These are phyloP conservation scores for Heliornis fulica DNA, from an alignment of 2,113 vertebrate genomes.

Conservation along the genomic window DNA sequence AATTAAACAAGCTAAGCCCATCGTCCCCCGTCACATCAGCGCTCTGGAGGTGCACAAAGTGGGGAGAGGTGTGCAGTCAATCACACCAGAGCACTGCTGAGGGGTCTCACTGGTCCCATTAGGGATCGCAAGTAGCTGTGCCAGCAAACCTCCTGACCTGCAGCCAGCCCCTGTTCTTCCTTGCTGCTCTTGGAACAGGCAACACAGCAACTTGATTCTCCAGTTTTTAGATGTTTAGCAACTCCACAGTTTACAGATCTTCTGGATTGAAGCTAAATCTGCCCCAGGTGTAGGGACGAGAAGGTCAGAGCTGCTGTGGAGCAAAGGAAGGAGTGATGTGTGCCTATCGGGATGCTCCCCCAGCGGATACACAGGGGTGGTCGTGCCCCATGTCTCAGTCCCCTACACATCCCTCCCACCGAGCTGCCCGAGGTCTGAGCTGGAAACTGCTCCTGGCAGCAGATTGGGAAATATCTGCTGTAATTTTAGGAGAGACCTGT, in stretches of 20 bases:
- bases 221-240: background rate
- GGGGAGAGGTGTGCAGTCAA: background rate
- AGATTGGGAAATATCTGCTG: background rate
- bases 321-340: background rate
- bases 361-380: background rate
- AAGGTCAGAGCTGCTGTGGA: background rate
- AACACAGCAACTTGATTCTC: background rate
- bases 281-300: background rate
- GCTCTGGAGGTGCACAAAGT: background rate
- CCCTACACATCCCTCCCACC: background rate
- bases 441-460: background rate
- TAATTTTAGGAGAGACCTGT: background rate
- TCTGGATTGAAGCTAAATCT: background rate
- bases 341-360: background rate
- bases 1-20: background rate
- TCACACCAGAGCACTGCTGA: background rate
- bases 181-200: background rate
- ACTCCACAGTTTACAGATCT: background rate
- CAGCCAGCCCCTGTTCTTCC: background rate
- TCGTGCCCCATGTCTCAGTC: background rate
- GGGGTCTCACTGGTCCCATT: background rate
- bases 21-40: background rate
- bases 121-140: background rate
- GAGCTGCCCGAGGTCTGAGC: background rate
- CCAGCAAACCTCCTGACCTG: background rate